These are phyloP conservation scores for Diglossa brunneiventris DNA, from an alignment of 2,113 vertebrate species.

Conservation along the genomic window DNA sequence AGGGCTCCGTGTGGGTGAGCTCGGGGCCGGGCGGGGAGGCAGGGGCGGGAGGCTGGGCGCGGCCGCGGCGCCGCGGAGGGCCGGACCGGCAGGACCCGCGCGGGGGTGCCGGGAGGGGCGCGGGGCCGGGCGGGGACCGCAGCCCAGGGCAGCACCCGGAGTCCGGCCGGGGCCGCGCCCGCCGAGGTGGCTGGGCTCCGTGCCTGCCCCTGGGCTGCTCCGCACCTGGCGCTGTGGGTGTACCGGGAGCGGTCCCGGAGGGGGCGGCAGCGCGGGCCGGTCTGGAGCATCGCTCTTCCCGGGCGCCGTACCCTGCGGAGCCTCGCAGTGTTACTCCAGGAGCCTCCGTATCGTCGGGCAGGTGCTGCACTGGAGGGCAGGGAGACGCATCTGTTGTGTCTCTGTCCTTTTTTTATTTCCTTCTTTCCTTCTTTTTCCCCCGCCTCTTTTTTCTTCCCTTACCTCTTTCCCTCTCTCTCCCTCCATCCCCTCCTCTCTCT, in stretches of 20 bases:
- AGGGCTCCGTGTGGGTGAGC: accelerated
- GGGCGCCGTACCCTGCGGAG: too few relatives aligned
- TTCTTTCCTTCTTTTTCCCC: too few relatives aligned
- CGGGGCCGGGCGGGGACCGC: too few relatives aligned
- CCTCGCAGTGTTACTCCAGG: not conserved
- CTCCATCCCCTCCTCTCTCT: accelerated
- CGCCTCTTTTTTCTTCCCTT: not conserved
- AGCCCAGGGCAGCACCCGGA: not conserved
- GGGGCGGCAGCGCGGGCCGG: not conserved
- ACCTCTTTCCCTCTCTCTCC: accelerated
- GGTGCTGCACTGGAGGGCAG: not conserved
- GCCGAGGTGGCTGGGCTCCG: too few relatives aligned
- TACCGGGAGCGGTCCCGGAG: not conserved
- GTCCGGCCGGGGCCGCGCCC: not conserved
- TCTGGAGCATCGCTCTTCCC: not conserved
- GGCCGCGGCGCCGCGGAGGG: not conserved
- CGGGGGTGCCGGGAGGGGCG: too few relatives aligned
- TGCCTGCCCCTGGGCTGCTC: too few relatives aligned
- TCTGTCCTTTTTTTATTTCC: not conserved
- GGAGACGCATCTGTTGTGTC: not conserved
- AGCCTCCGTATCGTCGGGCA: not conserved
- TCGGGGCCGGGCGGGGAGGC: too few relatives aligned
- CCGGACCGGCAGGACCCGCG: too few relatives aligned
- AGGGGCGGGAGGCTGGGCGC: not conserved
- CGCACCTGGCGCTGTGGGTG: not conserved